A percentile compares a stretch with the other conserved stretches of the same genome.
Conservation (phyloP, 2,797 vertebrate species). For the Oreochromis grahami region DNA sequence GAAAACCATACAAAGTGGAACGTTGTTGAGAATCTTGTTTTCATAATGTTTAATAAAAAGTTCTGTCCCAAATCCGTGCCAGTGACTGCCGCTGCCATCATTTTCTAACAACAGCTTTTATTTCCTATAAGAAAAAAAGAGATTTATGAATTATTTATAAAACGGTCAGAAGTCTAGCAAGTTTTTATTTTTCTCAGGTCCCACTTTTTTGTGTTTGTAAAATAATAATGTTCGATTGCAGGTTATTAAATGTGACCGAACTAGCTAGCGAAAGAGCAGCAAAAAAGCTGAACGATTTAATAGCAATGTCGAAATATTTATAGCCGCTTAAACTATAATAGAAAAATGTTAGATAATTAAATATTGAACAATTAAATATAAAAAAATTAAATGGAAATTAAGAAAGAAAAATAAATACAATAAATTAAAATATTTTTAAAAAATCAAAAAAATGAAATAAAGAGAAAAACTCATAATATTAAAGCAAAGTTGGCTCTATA, state of each 20-base stretch:
- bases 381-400: not conserved
- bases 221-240: not conserved
- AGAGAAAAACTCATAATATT: not conserved
- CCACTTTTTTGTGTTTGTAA: not conserved
- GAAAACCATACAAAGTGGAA: slow-evolving; percentile 70
- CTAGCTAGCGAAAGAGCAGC: not conserved
- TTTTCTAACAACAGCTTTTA: not conserved
- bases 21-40: slow-evolving; percentile 81
- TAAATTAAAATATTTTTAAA: not conserved
- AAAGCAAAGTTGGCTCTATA: not conserved
- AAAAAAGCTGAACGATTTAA: not conserved
- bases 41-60: slow-evolving; percentile 87
- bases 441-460: not conserved
- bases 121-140: not conserved
- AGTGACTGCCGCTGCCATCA: slow-evolving; percentile 12
- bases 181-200: not conserved
- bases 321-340: not conserved
- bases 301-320: not conserved
- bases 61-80: slow-evolving; percentile 65
- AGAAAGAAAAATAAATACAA: not conserved
- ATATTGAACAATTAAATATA: not conserved
- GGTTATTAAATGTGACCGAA: not conserved
- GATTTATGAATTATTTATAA: not conserved
- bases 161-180: not conserved
- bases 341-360: not conserved